These are phyloP conservation scores for Lacerta agilis DNA, from an alignment of 2,797 vertebrate species.

Conservation along the genomic window DNA sequence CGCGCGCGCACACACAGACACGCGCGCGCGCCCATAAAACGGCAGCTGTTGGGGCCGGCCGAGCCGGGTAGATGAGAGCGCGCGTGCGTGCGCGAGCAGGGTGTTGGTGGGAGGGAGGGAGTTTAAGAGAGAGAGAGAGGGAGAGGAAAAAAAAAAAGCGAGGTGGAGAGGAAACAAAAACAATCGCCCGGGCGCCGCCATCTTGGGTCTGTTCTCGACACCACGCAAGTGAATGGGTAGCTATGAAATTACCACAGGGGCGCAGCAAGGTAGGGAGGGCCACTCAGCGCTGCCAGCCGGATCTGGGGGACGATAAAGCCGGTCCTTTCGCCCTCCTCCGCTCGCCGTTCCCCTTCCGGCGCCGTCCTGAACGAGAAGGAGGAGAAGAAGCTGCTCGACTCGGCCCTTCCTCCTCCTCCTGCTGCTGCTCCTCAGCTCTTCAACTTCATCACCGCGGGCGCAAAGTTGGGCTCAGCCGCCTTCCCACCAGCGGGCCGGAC, in stretches of 20 bases:
- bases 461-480: constrained; percentile 63
- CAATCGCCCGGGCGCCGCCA: constrained; percentile 84
- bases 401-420: constrained; percentile 57
- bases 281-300: constrained; percentile 49
- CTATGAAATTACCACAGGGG: constrained; percentile 75
- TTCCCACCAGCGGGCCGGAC: constrained; percentile 28
- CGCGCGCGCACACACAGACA: background rate
- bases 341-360: background rate
- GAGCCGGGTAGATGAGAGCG: background rate
- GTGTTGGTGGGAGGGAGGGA: fast-evolving
- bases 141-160: background rate
- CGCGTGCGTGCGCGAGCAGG: background rate
- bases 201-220: constrained; percentile 79
- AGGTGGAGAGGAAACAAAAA: constrained; percentile 82
- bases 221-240: constrained; percentile 76
- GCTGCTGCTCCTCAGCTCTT: constrained; percentile 38
- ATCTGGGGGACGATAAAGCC: constrained; percentile 58
- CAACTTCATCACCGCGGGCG: constrained; percentile 57
- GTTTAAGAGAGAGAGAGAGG: background rate
- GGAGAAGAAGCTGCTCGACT: background rate
- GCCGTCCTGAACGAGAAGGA: constrained; percentile 31
- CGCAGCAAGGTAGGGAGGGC: constrained; percentile 63
- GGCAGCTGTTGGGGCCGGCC: background rate
- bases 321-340: background rate
- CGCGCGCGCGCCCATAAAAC: background rate